Evolutionary conservation across 2,888 invertebrate species (phyloP).

Genomic region (Ypsolopha sequella): DNA sequence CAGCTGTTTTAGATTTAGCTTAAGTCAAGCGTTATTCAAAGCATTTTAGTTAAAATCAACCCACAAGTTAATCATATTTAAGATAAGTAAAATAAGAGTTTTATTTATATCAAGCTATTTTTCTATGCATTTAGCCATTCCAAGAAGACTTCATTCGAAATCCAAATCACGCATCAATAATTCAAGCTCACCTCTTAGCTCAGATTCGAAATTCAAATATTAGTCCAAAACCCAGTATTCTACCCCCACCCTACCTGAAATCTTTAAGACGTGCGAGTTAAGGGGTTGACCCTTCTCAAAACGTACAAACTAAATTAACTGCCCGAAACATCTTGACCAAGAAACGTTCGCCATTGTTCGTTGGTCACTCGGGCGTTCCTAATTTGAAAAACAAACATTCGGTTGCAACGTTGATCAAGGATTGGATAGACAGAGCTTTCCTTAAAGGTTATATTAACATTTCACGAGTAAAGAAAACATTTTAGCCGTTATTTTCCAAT

Average conservation of each 20-base stretch:
- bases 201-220: no score
- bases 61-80: no score
- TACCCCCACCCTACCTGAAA: not conserved
- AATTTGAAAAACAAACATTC: conserved; percentile 60
- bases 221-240: no score
- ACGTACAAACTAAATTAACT: conserved; percentile 60
- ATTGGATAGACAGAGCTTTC: not conserved
- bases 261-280: conserved; percentile 8
- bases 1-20: no score
- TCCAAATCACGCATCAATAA: not conserved
- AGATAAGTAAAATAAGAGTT: no score
- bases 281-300: conserved; percentile 61
- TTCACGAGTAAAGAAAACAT: not conserved
- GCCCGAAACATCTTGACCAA: conserved; percentile 65
- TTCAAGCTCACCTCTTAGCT: not conserved
- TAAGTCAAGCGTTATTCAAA: no score
- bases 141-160: no score
- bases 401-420: not conserved
- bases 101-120: no score
- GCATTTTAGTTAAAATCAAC: no score
- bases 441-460: not conserved
- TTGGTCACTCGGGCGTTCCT: conserved; percentile 28
- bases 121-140: no score
- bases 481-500: no score
- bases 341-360: conserved; percentile 14